phyloP scores from a whole-genome alignment of 1,140 invertebrate genomes.

The Cotesia typhae region DNA sequence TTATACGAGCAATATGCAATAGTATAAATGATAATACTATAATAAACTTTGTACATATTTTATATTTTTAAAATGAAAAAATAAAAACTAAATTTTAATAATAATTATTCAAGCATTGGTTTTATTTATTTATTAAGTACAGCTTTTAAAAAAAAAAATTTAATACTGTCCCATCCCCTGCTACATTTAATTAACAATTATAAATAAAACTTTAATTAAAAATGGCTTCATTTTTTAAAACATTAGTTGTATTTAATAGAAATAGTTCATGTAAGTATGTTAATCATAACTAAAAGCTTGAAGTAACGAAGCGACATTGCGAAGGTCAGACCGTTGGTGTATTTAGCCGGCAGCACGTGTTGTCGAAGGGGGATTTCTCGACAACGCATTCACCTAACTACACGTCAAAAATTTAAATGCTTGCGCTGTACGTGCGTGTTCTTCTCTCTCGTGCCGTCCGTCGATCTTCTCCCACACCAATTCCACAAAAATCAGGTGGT shows the following conservation, averaged over 20 bases:
- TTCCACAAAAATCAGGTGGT: conserved; percentile 53
- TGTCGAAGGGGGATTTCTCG: conserved; percentile 8
- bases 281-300: too few species aligned
- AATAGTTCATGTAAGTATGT: too few species aligned
- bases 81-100: neutral
- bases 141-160: too few species aligned
- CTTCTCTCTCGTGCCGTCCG: neutral
- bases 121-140: too few species aligned
- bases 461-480: neutral
- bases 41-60: conserved; percentile 5
- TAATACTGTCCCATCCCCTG: too few species aligned
- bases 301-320: neutral
- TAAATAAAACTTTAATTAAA: too few species aligned
- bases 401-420: conserved; percentile 55
- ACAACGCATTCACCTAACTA: conserved; percentile 12
- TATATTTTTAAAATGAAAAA: conserved; percentile 27
- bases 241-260: too few species aligned
- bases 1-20: conserved; percentile 98
- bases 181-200: too few species aligned
- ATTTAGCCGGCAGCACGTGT: conserved; percentile 42
- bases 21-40: conserved; percentile 71
- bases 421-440: conserved; percentile 37
- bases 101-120: neutral
- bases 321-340: conserved; percentile 25
- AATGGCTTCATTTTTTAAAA: too few species aligned